Base-by-base conservation (phyloP, 2,113 vertebrate genomes). In the Poecilia latipinna region DNA sequence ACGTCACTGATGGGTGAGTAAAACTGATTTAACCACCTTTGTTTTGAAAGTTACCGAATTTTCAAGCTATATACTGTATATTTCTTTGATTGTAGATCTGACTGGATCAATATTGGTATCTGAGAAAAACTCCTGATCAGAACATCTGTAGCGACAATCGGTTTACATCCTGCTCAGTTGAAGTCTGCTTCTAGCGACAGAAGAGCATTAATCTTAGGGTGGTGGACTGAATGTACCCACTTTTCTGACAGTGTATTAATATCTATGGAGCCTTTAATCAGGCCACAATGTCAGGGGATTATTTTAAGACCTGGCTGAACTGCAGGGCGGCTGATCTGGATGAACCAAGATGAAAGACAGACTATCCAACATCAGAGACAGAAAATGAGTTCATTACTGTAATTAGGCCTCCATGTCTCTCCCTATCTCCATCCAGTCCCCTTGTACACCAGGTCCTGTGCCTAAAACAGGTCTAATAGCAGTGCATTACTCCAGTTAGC, bases 361-460 rank as follows among this genome's bases (percentile, higher is more conserved):
- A 75, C 80, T 61, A 65, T 84, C 76, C 75, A 74, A 82, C 72
- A 89, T 84, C 84, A 72, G 80, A 84, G 80, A 80, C 80, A 79
- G 83, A 91, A 87, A 91, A 92, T 86, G 82, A 92, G 90, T 92
- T 93, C 89, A 93, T 92, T 86, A 90, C 86, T 81, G 86, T 92
- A 91, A 93, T 94, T 93, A 90, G 92, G 82, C 86, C 87, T 82
- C 78, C 69, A 68, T 76, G 75, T 78, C 74, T 82, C 76, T 77
- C 69, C 76, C 72, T 57, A 57, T 57, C 11, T 67, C 65, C 29
- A 70, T 77, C 69, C 70, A 24, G 77, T 64, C 76, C 78, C 75
- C 83, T 72, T 68, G 60, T 83, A 80, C 84, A 81, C 78, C 72
- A 67, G 78, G 77, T 84, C 88, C 74, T 77, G 81, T 84, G 79